Evolutionary conservation across 2,888 invertebrate species (phyloP).

Genomic region (Pocota personata): DNA sequence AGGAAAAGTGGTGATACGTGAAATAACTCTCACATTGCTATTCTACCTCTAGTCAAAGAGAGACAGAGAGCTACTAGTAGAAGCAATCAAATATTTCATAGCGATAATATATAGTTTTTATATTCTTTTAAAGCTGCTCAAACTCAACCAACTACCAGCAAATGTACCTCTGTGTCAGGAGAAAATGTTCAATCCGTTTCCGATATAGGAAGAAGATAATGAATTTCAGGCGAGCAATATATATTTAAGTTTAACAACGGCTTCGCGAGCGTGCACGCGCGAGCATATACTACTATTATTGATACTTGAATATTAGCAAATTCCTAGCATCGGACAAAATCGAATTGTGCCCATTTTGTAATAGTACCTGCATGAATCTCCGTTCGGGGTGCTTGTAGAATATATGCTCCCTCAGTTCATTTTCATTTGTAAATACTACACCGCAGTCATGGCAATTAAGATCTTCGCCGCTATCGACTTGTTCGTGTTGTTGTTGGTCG

Average conservation of each 20-base stretch:
- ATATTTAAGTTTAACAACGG: neutral
- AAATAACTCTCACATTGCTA: no score
- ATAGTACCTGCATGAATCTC: conserved; percentile 76
- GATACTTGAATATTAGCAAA: conserved; percentile 72
- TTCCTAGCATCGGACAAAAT: conserved; percentile 69
- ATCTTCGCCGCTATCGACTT: conserved; percentile 69
- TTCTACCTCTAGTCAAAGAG: no score
- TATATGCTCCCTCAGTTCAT: conserved; percentile 75
- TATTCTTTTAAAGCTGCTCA: neutral
- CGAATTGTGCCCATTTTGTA: conserved; percentile 66
- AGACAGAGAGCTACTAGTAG: neutral
- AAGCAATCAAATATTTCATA: neutral
- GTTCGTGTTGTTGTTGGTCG: conserved; percentile 62
- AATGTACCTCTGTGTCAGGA: conserved; percentile 6
- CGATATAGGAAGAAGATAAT: conserved; percentile 2
- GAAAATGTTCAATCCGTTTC: neutral
- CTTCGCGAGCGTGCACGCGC: neutral
- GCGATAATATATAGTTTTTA: neutral
- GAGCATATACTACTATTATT: conserved; percentile 37
- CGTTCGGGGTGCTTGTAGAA: conserved; percentile 76
- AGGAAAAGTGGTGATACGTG: no score
- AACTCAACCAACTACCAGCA: conserved; percentile 18
- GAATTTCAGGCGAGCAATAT: conserved; percentile 6
- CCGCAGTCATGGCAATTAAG: conserved; percentile 75
- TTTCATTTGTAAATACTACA: conserved; percentile 74